These are phyloP conservation scores for Gobiocypris rarus DNA, from an alignment of 2,113 vertebrate genomes.

Conservation along the genomic window DNA sequence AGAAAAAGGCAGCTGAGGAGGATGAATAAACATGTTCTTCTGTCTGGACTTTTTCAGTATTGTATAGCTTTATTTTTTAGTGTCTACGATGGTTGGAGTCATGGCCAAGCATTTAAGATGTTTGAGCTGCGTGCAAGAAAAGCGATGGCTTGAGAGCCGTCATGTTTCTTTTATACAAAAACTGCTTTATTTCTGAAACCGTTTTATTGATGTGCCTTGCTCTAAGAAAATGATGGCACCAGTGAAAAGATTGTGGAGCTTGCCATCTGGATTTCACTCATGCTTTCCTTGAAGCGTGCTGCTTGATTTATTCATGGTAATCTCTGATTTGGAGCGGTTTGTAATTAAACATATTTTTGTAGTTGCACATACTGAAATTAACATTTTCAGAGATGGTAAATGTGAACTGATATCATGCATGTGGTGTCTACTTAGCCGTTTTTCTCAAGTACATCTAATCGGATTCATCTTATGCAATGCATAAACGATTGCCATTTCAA, in stretches of 20 bases:
- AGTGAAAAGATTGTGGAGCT: neutral
- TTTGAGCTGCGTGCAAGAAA: neutral
- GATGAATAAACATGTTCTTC: slow-evolving; percentile 41
- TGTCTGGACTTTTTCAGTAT: slow-evolving; percentile 19
- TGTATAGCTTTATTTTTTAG: slow-evolving; percentile 70
- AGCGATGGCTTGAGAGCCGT: neutral
- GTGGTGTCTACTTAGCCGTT: neutral
- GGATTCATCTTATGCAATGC: neutral
- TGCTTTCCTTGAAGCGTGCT: neutral
- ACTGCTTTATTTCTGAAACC: slow-evolving; percentile 20
- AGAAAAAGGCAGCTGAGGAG: slow-evolving; percentile 32
- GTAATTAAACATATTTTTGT: slow-evolving; percentile 4
- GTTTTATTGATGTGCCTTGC: slow-evolving; percentile 29
- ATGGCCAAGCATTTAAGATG: neutral
- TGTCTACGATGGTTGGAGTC: neutral
- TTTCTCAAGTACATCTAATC: neutral
- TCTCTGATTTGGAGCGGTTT: neutral
- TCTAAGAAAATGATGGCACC: neutral
- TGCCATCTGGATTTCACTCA: neutral
- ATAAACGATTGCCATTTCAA: neutral
- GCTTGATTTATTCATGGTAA: neutral
- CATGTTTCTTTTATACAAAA: slow-evolving; percentile 4
- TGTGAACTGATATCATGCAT: neutral
- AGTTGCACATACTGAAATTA: neutral
- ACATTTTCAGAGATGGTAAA: neutral